Conservation (phyloP, 2,113 vertebrate species). For the Scolopax mira region DNA sequence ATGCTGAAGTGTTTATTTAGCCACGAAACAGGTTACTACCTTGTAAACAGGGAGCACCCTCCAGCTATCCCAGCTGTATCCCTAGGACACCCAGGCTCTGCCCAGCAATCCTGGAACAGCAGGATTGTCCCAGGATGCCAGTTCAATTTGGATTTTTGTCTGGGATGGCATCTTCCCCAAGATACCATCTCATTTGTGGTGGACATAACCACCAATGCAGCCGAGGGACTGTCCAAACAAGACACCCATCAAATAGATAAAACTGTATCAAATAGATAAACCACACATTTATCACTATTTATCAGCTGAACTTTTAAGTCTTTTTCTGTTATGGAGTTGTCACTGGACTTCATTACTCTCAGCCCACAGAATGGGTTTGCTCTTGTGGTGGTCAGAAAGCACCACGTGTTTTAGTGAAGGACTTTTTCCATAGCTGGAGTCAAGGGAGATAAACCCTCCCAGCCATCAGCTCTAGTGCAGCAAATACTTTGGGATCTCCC, state of each 20-base stretch:
- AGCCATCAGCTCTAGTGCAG: neutral
- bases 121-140: neutral
- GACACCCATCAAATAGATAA: accelerated
- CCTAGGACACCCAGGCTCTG: neutral
- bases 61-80: neutral
- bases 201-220: neutral
- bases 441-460: neutral
- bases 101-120: neutral
- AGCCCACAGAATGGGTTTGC: neutral
- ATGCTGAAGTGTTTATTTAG: neutral
- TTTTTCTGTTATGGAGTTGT: neutral
- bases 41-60: neutral
- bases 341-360: neutral
- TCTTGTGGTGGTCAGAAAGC: neutral
- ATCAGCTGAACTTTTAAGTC: neutral
- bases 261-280: no score
- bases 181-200: neutral
- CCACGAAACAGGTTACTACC: neutral
- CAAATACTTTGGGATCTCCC: neutral
- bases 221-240: neutral
- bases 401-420: neutral
- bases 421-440: neutral
- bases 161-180: neutral
- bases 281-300: neutral
- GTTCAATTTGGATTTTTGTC: neutral